Percentiles rank a stretch among this genome's conserved stretches.
phyloP scores from a whole-genome alignment of 2,113 vertebrate genomes.

The Aspidoscelis tigris region DNA sequence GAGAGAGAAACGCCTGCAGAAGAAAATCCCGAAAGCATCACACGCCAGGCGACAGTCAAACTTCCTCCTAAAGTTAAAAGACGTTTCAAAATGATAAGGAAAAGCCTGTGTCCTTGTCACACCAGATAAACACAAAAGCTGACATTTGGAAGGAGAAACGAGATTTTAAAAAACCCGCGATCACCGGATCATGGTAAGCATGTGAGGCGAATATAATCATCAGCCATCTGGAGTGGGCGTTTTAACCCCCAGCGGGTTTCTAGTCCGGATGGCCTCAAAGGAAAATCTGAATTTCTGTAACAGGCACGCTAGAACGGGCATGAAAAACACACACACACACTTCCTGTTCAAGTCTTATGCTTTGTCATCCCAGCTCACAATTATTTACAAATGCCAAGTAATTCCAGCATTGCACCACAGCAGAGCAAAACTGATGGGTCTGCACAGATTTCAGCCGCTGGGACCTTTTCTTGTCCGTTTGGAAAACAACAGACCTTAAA shows the following conservation, averaged over 20 bases:
- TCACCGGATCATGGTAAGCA: background rate
- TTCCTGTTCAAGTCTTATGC: background rate
- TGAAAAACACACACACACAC: no score
- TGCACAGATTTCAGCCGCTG: background rate
- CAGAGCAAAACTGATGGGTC: background rate
- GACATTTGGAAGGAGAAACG: no score
- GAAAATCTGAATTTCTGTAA: background rate
- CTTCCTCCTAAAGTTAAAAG: background rate
- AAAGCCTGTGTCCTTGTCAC: background rate
- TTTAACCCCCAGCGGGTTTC: background rate
- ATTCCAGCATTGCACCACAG: background rate
- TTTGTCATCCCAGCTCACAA: background rate
- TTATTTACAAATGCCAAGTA: background rate
- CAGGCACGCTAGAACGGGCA: no score
- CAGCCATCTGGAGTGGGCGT: background rate
- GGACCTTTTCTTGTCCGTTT: background rate
- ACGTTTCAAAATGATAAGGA: background rate
- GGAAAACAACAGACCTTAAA: background rate
- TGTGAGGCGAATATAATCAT: background rate
- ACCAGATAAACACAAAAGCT: no score
- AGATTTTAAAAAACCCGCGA: no score
- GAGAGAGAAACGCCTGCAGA: rapidly evolving
- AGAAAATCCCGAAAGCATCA: background rate
- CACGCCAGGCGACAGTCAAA: background rate
- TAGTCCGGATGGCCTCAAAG: background rate